phyloP scores from a whole-genome alignment of 2,797 vertebrate genomes.

The Tinamus major region DNA sequence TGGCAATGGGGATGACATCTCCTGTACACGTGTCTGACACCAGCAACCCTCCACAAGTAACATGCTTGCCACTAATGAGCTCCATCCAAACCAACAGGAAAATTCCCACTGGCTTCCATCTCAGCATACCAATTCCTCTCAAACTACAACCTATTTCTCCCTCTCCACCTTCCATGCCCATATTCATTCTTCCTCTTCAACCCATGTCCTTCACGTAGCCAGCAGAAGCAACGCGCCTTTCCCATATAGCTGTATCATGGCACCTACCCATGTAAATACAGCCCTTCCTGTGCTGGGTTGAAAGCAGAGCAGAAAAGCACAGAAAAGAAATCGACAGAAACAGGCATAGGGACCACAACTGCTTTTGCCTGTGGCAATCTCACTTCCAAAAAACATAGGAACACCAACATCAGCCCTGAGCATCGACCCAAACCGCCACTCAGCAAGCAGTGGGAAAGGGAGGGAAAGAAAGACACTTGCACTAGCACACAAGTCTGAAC shows the following conservation, averaged over 20 bases:
- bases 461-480: not conserved
- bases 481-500: constrained; percentile 6
- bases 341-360: accelerated
- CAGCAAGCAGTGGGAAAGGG: not conserved
- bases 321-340: not conserved
- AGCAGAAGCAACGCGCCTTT: not conserved
- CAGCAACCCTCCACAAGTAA: not conserved
- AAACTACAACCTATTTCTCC: not conserved
- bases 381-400: not conserved
- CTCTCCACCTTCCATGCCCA: accelerated
- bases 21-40: not conserved
- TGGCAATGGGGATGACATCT: not conserved
- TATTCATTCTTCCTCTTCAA: not conserved
- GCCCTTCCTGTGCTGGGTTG: not conserved
- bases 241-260: not conserved
- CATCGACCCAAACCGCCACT: accelerated
- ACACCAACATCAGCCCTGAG: not conserved
- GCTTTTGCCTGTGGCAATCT: not conserved
- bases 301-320: accelerated
- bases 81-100: not conserved
- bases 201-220: not conserved
- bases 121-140: not conserved
- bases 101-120: not conserved
- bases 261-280: not conserved
- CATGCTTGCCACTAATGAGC: not conserved